A percentile compares a stretch with the other conserved stretches of the same genome.
These are phyloP conservation scores for Cataglyphis altisquamis DNA, from an alignment of 2,888 invertebrate genomes.

Conservation along the genomic window DNA sequence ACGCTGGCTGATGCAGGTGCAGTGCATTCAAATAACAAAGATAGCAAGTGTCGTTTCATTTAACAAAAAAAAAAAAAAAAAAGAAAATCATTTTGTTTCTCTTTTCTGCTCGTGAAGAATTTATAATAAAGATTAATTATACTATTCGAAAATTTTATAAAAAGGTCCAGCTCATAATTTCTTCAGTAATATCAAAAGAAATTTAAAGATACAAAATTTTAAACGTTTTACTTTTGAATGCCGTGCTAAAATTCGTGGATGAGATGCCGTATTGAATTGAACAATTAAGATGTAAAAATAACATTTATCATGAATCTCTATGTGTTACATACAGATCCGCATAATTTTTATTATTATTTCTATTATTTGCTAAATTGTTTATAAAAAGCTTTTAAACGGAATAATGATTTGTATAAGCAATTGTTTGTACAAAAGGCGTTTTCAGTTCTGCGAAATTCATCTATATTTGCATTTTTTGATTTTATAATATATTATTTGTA, in stretches of 20 bases:
- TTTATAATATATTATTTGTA: neutral
- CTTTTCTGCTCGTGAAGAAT: neutral
- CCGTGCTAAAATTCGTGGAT: neutral
- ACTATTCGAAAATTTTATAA: neutral
- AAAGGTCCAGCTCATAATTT: neutral
- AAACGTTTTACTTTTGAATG: neutral
- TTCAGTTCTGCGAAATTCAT: neutral
- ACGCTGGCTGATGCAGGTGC: slow-evolving; percentile 85
- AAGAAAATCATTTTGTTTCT: slow-evolving; percentile 38
- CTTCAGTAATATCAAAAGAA: neutral
- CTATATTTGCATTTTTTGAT: neutral
- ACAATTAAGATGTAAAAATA: neutral
- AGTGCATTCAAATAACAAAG: slow-evolving; percentile 84
- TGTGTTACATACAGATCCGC: neutral
- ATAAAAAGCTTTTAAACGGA: slow-evolving; percentile 7
- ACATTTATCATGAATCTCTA: neutral
- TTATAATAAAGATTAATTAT: slow-evolving; percentile 20
- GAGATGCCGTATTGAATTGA: slow-evolving; percentile 8
- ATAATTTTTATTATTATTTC: slow-evolving; percentile 3
- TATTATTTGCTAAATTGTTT: slow-evolving; percentile 29
- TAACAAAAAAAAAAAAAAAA: neutral
- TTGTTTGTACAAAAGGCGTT: neutral
- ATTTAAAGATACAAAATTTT: neutral
- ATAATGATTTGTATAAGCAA: neutral
- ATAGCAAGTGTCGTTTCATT: slow-evolving; percentile 88